These are phyloP conservation scores for Steatocranus sp. DNA, from an alignment of 2,797 vertebrate genomes.

Conservation along the genomic window DNA sequence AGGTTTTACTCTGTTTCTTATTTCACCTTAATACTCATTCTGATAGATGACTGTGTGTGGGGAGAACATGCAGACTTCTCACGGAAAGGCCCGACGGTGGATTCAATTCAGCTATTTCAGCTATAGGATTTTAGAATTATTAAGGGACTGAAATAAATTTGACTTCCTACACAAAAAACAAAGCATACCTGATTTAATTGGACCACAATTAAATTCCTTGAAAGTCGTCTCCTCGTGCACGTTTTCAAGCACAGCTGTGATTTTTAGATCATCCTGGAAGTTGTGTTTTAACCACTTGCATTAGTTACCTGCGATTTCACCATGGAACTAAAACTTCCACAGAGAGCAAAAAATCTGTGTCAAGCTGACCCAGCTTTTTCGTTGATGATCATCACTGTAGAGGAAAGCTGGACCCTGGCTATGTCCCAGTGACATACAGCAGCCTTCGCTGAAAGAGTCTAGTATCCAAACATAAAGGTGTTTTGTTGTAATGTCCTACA, in stretches of 20 bases:
- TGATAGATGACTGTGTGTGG: background rate
- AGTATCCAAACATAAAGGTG: background rate
- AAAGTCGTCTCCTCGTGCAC: background rate
- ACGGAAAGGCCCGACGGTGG: rapidly evolving
- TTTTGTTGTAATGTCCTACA: background rate
- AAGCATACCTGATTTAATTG: background rate
- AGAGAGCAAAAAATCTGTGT: background rate
- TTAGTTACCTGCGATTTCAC: background rate
- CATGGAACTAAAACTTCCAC: background rate
- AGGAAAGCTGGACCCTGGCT: background rate
- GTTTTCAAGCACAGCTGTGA: background rate
- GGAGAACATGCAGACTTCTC: background rate
- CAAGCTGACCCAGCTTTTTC: background rate
- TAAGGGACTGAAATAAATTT: background rate
- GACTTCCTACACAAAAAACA: background rate
- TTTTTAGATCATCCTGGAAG: background rate
- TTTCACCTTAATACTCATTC: background rate
- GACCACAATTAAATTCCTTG: background rate
- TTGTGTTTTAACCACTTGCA: background rate
- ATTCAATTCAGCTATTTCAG: background rate
- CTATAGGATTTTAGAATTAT: background rate
- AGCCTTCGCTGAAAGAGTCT: background rate
- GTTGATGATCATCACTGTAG: background rate
- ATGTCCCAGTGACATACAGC: background rate
- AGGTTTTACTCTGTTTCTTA: background rate